phyloP scores from a whole-genome alignment of 2,888 invertebrate species.

The Eristalis pertinax region DNA sequence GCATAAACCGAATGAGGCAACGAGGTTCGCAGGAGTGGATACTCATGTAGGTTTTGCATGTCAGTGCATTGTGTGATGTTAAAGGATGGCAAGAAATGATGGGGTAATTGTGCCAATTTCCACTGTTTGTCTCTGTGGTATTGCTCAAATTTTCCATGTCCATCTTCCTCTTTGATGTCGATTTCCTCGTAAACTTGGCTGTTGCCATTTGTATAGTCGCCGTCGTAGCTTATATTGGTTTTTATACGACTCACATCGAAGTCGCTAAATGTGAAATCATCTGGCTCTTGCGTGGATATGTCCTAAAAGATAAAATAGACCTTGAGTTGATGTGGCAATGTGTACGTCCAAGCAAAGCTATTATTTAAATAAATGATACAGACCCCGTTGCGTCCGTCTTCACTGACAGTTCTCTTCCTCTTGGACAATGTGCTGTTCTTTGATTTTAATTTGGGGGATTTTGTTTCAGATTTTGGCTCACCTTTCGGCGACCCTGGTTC shows the following conservation, averaged over 20 bases:
- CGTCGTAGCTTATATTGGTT: background rate
- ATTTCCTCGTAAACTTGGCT: background rate
- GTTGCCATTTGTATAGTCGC: background rate
- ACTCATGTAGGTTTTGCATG: slow-evolving; percentile 45
- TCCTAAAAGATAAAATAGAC: background rate
- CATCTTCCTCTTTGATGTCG: background rate
- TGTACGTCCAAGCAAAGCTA: background rate
- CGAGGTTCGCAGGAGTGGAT: slow-evolving; percentile 67
- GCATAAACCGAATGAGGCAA: slow-evolving; percentile 73
- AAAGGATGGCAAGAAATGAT: slow-evolving; percentile 72
- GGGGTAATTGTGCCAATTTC: slow-evolving; percentile 28
- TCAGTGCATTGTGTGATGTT: slow-evolving; percentile 63
- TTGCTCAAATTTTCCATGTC: slow-evolving; percentile 17
- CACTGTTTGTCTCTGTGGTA: slow-evolving; percentile 40
- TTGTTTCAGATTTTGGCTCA: background rate
- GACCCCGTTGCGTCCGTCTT: background rate
- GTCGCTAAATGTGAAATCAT: background rate
- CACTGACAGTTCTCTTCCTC: background rate
- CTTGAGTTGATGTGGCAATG: background rate
- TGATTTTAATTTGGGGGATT: background rate
- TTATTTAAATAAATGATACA: background rate
- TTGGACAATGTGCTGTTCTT: background rate
- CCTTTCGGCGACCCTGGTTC: background rate
- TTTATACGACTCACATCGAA: background rate
- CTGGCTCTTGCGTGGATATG: background rate